Conservation (phyloP, 2,888 invertebrate genomes). For the Agriopis marginaria region DNA sequence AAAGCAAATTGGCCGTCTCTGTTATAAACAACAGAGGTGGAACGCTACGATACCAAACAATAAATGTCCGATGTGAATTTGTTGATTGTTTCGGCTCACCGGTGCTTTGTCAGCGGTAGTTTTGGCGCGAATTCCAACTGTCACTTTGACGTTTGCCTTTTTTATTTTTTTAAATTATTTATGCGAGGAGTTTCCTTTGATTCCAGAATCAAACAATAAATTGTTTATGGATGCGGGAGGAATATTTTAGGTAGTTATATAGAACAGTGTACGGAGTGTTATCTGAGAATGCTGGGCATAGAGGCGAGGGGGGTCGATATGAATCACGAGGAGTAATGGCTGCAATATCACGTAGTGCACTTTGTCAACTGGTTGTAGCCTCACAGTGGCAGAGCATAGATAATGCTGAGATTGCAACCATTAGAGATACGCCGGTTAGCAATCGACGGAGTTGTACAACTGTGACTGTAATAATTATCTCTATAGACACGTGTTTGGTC, state of each 20-base stretch:
- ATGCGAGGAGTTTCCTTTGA: constrained; percentile 16
- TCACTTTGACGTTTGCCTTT: constrained; percentile 68
- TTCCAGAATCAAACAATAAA: constrained; percentile 44
- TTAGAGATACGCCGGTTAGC: constrained; percentile 65
- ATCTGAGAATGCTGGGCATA: constrained; percentile 69
- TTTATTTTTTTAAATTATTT: constrained; percentile 51
- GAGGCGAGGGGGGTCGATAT: constrained; percentile 72
- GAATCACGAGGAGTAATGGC: constrained; percentile 85
- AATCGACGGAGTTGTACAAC: constrained; percentile 57
- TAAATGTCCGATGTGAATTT: constrained; percentile 83
- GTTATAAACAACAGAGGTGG: constrained; percentile 85
- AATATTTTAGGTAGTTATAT: constrained; percentile 41
- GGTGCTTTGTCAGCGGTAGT: constrained; percentile 75
- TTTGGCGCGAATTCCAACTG: constrained; percentile 73
- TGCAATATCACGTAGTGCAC: constrained; percentile 86
- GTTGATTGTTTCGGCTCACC: constrained; percentile 80
- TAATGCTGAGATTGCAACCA: constrained; percentile 76
- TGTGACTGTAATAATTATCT: constrained; percentile 43
- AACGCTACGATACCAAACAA: constrained; percentile 83
- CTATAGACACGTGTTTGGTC: constrained; percentile 26
- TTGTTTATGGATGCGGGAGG: constrained; percentile 49
- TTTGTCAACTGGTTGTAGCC: constrained; percentile 85
- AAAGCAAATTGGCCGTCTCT: constrained; percentile 85
- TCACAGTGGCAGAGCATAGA: constrained; percentile 76
- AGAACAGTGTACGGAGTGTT: constrained; percentile 55